These are phyloP conservation scores for Hyppa rectilinea DNA, from an alignment of 2,888 invertebrate species.

Conservation along the genomic window DNA sequence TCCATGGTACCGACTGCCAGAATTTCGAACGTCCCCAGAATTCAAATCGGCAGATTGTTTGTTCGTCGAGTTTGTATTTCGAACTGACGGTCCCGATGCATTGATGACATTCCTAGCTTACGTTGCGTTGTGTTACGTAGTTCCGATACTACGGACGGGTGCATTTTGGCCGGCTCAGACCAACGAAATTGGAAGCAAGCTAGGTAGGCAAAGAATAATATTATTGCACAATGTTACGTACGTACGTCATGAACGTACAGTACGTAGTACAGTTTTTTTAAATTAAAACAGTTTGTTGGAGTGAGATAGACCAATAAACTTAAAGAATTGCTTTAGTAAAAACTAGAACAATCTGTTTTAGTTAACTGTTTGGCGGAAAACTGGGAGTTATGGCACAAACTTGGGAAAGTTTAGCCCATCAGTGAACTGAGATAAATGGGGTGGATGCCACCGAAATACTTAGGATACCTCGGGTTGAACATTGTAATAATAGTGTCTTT, in stretches of 20 bases:
- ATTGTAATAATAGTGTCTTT: not conserved
- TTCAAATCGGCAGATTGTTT: conserved; percentile 54
- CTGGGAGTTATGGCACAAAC: conserved; percentile 30
- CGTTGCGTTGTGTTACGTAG: conserved; percentile 40
- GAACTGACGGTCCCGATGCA: conserved; percentile 41
- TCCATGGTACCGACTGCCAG: conserved; percentile 36
- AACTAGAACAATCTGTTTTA: conserved; percentile 41
- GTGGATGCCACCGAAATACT: not conserved
- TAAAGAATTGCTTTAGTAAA: conserved; percentile 29
- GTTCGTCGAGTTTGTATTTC: conserved; percentile 48
- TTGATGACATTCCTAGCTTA: conserved; percentile 53
- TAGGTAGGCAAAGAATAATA: not conserved
- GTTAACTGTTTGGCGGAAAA: conserved; percentile 19
- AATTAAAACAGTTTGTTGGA: not conserved
- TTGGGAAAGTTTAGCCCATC: conserved; percentile 6
- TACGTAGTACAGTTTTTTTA: not conserved
- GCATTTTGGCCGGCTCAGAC: conserved; percentile 4
- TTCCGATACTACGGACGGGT: not conserved
- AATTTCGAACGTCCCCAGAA: conserved; percentile 45
- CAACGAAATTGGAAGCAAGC: not conserved
- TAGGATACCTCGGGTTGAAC: not conserved
- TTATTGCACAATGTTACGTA: not conserved
- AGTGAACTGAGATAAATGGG: conserved; percentile 15
- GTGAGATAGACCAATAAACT: conserved; percentile 4
- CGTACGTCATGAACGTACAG: not conserved